Percentiles rank a stretch among this genome's conserved stretches.
Evolutionary conservation across 2,888 invertebrate species (phyloP).

Genomic region (Galerucella pusilla): DNA sequence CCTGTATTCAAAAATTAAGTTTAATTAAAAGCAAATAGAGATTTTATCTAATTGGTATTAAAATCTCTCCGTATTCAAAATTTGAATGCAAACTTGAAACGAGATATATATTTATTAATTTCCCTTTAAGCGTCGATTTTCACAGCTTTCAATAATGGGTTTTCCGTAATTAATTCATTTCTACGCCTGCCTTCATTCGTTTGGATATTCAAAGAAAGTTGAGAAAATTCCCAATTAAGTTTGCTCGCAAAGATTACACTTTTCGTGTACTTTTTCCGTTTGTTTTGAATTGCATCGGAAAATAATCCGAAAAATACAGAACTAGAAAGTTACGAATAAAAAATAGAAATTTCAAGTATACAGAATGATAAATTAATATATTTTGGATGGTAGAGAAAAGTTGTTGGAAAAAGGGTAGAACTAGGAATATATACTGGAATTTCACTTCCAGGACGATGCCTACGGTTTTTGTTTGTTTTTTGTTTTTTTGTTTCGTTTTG

Average conservation of each 20-base stretch:
- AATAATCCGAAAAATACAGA: background rate
- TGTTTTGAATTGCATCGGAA: background rate
- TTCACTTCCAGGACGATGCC: too few species aligned
- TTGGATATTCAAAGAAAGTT: background rate
- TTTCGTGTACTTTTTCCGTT: background rate
- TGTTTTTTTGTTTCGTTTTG: too few species aligned
- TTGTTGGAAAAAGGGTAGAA: too few species aligned
- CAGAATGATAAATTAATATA: too few species aligned
- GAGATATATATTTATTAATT: background rate
- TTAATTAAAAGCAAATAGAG: too few species aligned
- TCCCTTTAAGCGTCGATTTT: background rate
- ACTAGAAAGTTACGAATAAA: too few species aligned
- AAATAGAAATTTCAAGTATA: too few species aligned
- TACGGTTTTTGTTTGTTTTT: too few species aligned
- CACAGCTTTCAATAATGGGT: constrained; percentile 1
- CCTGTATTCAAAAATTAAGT: too few species aligned
- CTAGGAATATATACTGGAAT: too few species aligned
- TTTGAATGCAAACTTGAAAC: background rate
- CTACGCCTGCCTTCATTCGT: background rate
- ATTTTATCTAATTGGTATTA: background rate
- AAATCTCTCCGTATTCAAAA: too few species aligned
- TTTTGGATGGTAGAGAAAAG: too few species aligned
- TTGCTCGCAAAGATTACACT: background rate
- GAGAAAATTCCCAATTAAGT: background rate
- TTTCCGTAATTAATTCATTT: background rate